These are phyloP conservation scores for Maniola jurtina DNA, from an alignment of 1,140 invertebrate species.

Conservation along the genomic window DNA sequence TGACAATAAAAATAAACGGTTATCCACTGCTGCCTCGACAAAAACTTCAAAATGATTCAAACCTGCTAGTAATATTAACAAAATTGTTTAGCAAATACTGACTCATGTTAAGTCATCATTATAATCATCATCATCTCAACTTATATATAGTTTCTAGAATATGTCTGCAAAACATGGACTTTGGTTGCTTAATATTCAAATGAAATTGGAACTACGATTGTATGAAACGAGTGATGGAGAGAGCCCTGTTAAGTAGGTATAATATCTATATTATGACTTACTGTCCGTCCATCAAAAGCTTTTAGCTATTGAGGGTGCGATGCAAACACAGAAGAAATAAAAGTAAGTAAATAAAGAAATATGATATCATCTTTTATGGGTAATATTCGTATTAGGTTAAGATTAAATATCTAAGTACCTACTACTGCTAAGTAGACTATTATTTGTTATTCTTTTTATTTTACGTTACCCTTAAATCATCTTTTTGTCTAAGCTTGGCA, in stretches of 20 bases:
- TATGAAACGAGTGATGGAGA: too few species aligned
- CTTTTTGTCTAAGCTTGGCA: too few species aligned
- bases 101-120: too few species aligned
- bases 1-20: constrained; percentile 70
- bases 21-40: constrained; percentile 44
- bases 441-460: neutral
- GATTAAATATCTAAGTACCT: too few species aligned
- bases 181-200: too few species aligned
- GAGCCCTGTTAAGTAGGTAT: too few species aligned
- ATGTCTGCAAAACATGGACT: too few species aligned
- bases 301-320: neutral
- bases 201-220: too few species aligned
- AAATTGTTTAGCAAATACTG: neutral
- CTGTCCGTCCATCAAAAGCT: neutral
- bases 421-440: neutral
- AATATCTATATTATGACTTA: neutral
- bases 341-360: neutral
- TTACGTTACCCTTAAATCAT: too few species aligned
- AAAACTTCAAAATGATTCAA: constrained; percentile 45
- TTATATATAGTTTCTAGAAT: too few species aligned
- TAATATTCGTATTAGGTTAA: neutral
- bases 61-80: neutral
- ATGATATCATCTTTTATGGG: neutral
- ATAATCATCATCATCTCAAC: too few species aligned
- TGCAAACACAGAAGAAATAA: neutral